Conservation (phyloP, 2,113 vertebrate species). For the Diadophis punctatus region DNA sequence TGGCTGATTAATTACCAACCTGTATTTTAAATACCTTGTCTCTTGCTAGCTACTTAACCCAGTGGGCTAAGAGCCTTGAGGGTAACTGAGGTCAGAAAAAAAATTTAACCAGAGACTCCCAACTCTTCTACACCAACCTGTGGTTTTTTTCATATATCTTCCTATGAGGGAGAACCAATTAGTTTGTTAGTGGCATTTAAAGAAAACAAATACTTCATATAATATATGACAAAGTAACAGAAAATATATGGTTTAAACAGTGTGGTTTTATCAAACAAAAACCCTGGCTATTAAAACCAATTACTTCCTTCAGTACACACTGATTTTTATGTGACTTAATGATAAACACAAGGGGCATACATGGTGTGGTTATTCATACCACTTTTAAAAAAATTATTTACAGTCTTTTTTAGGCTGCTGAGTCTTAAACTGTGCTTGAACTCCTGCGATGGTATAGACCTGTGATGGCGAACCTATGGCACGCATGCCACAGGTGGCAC, state of each 20-base stretch:
- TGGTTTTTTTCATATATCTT: conserved; percentile 15
- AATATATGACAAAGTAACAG: conserved; percentile 25
- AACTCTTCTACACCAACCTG: conserved; percentile 7
- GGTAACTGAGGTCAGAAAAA: conserved; percentile 16
- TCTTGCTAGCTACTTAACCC: conserved; percentile 25
- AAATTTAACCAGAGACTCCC: background rate
- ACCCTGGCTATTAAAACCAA: conserved; percentile 49
- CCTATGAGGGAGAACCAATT: background rate
- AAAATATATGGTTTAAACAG: conserved; percentile 42
- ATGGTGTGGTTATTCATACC: background rate
- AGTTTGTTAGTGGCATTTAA: background rate
- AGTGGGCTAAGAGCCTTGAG: conserved; percentile 22
- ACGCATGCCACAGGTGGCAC: no score
- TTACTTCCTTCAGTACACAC: conserved; percentile 13
- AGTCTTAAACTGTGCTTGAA: conserved; percentile 36
- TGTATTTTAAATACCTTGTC: conserved; percentile 39
- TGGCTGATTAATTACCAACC: conserved; percentile 50
- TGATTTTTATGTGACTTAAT: background rate
- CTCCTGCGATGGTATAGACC: background rate
- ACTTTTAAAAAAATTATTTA: background rate
- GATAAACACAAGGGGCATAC: background rate
- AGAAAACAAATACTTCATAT: conserved; percentile 25
- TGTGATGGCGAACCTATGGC: no score
- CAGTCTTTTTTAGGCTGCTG: conserved; percentile 50
- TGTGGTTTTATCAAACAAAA: conserved; percentile 48